These are phyloP conservation scores for Agriopis leucophaearia DNA, from an alignment of 2,888 invertebrate genomes.

Conservation along the genomic window DNA sequence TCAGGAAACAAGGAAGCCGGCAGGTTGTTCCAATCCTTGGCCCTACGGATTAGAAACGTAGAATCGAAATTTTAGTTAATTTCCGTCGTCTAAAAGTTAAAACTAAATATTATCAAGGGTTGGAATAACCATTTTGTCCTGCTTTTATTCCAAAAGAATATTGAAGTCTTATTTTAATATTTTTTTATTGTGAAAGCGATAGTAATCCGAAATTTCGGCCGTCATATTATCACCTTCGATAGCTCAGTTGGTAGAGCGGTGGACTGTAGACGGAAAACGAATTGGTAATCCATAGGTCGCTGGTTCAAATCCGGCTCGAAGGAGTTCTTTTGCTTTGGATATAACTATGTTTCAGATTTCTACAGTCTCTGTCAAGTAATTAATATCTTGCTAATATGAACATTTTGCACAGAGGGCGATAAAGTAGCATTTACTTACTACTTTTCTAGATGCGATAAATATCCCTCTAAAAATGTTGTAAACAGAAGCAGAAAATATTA, in stretches of 20 bases:
- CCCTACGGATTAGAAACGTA: too few relatives aligned
- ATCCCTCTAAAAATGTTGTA: too few relatives aligned
- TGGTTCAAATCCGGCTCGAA: conserved; percentile 88
- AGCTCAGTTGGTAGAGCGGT: conserved; percentile 88
- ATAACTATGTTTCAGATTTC: not conserved
- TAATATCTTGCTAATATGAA: too few relatives aligned
- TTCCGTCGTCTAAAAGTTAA: too few relatives aligned
- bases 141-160: not conserved
- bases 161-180: not conserved
- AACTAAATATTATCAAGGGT: not conserved
- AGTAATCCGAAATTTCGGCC: conserved; percentile 51
- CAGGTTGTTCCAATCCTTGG: too few relatives aligned
- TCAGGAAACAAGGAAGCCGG: too few relatives aligned
- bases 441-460: too few relatives aligned
- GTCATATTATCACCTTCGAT: conserved; percentile 70
- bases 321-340: conserved; percentile 56
- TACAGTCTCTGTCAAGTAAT: too few relatives aligned
- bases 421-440: too few relatives aligned
- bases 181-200: conserved; percentile 18
- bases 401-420: too few relatives aligned
- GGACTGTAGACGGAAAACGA: conserved; percentile 78
- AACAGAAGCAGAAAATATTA: too few relatives aligned
- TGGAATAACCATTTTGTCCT: not conserved
- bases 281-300: conserved; percentile 84
- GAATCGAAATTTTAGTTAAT: too few relatives aligned